A percentile compares a stretch with the other conserved stretches of the same genome.
These are phyloP conservation scores for Euplexia lucipara DNA, from an alignment of 2,888 invertebrate genomes.

Conservation along the genomic window DNA sequence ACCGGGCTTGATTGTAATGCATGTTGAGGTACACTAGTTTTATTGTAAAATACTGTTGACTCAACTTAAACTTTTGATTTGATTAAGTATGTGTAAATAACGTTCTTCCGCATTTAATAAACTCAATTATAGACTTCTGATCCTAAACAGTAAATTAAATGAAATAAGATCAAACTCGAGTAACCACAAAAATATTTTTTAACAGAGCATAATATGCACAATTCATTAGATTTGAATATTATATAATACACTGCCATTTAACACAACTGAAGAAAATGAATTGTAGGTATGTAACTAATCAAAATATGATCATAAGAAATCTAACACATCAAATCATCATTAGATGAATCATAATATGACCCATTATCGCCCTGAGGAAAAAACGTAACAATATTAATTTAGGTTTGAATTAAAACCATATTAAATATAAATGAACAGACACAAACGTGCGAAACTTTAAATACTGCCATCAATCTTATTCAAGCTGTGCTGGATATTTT, in stretches of 20 bases:
- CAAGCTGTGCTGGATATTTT: constrained; percentile 17
- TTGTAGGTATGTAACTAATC: neutral
- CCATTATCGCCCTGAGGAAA: constrained; percentile 35
- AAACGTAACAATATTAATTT: constrained; percentile 48
- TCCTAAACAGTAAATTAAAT: no score
- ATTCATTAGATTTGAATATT: neutral
- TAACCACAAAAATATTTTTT: constrained; percentile 7
- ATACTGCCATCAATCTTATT: constrained; percentile 49
- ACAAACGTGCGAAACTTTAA: constrained; percentile 43
- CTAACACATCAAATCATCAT: constrained; percentile 61
- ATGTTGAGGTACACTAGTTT: constrained; percentile 36
- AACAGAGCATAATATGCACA: neutral
- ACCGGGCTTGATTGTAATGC: constrained; percentile 13
- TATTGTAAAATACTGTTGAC: constrained; percentile 2
- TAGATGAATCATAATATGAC: constrained; percentile 66
- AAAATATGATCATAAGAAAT: constrained; percentile 35
- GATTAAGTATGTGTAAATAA: no score
- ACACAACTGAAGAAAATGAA: neutral
- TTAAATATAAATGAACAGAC: constrained; percentile 42
- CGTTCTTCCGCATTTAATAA: no score
- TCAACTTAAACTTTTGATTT: neutral
- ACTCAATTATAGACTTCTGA: no score
- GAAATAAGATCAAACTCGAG: neutral
- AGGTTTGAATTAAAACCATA: constrained; percentile 51
- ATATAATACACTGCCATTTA: neutral